phyloP scores from a whole-genome alignment of 2,888 invertebrate species.

The Merodon equestris region DNA sequence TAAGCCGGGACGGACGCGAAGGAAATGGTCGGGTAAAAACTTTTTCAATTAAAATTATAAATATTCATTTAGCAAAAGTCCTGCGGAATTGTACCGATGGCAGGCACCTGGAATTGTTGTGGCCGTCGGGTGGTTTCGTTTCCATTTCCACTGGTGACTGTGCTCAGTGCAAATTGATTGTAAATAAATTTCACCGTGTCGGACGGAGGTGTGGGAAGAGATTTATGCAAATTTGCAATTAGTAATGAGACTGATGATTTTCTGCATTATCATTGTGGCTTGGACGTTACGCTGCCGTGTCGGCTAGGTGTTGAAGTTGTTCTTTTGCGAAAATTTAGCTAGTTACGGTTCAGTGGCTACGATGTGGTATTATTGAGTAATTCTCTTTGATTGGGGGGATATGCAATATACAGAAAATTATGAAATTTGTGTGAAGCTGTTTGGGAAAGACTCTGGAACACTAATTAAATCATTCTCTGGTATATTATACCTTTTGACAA shows the following conservation, averaged over 20 bases:
- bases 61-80: constrained; percentile 66
- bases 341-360: too few species aligned
- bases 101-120: constrained; percentile 61
- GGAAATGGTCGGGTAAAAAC: constrained; percentile 26
- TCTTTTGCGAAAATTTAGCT: too few species aligned
- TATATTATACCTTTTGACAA: too few species aligned
- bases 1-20: constrained; percentile 9
- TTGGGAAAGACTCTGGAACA: too few species aligned
- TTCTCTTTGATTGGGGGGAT: too few species aligned
- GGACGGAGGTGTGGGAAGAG: constrained; percentile 15
- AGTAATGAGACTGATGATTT: constrained; percentile 45
- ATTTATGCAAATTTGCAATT: constrained; percentile 58
- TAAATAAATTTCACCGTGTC: constrained; percentile 44
- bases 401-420: too few species aligned
- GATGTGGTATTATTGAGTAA: too few species aligned
- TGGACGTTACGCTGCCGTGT: too few species aligned
- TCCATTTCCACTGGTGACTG: not conserved
- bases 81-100: constrained; percentile 48
- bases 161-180: constrained; percentile 55
- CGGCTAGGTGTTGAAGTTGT: too few species aligned
- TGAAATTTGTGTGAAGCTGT: too few species aligned
- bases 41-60: constrained; percentile 69
- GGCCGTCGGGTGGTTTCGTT: constrained; percentile 3
- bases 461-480: too few species aligned
- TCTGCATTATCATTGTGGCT: constrained; percentile 31